Evolutionary conservation across 2,797 vertebrate species (phyloP).

Genomic region (Dallia pectoralis): DNA sequence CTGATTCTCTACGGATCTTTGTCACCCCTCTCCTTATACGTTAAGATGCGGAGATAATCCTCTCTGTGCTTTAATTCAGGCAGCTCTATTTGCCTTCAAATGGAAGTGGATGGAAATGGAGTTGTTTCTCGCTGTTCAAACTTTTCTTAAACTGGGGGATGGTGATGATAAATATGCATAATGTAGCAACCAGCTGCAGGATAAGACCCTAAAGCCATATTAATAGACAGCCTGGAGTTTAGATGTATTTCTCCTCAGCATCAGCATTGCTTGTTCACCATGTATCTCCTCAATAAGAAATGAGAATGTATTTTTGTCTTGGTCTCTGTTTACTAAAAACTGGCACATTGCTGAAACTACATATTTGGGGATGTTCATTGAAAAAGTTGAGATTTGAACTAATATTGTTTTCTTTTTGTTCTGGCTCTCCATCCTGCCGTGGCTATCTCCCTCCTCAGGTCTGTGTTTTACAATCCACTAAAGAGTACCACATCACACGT

Average conservation of each 20-base stretch:
- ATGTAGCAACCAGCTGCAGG: slow-evolving; percentile 66
- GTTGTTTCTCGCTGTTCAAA: slow-evolving; percentile 61
- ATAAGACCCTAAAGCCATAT: slow-evolving; percentile 78
- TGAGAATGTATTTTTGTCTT: background rate
- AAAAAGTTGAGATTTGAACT: background rate
- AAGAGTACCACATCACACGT: no score
- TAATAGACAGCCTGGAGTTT: slow-evolving; percentile 76
- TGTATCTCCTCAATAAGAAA: no score
- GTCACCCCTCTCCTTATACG: background rate
- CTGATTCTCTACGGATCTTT: background rate
- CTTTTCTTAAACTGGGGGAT: slow-evolving; percentile 62
- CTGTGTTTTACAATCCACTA: slow-evolving; percentile 30
- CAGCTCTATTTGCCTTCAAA: background rate
- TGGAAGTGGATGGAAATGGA: slow-evolving; percentile 30
- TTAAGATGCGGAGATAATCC: background rate
- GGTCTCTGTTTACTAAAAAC: background rate
- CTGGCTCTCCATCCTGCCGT: background rate
- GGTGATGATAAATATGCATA: slow-evolving; percentile 72
- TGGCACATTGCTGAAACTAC: background rate
- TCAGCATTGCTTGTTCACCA: slow-evolving; percentile 43
- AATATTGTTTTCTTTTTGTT: background rate
- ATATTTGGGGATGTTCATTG: background rate
- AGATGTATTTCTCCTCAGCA: slow-evolving; percentile 77
- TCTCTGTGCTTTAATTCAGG: background rate
- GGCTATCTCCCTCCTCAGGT: slow-evolving; percentile 56